Base-by-base conservation (phyloP, 2,888 invertebrate genomes). In the Bruchidius siliquastri region DNA sequence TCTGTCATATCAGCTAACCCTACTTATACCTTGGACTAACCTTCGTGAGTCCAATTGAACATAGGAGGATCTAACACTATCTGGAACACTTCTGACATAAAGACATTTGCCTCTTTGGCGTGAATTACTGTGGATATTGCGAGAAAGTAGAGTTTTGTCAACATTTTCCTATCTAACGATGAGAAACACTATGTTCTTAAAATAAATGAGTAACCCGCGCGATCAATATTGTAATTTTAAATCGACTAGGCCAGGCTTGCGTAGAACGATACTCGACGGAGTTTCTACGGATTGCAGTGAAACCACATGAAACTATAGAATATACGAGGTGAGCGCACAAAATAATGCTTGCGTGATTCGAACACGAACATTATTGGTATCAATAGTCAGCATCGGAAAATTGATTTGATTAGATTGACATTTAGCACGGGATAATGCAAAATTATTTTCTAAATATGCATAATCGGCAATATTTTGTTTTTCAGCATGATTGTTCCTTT, bases 31-130 rank as follows among this genome's bases (percentile, higher is more conserved):
- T 13, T 49, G 49, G 49, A 49, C 49, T 26, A 32, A 30, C 92
- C 91, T 88, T 91, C 90, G 80, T 90, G 90, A 13, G 92, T 94
- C 94, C 94, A 95, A 84, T 95, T 93, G 84, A 95, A 95, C 83
- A 93, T 88, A 79, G 90, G 89, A 0, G 95, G 94, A 78, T 92
- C 92, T 82, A 95, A 91, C 79, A 92, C 91, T 83, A 94, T 92
- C 66, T 93, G 90, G 86, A 94, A 95, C 83, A 95, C 91, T 88
- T 94, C 93, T 0, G 94, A 92, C 85, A 90, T 91, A 68, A 91
- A 86, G 18, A 92, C 90, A 85, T 89, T 90, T 83, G 88, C 88
- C 68, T 83, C 77, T 73, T 74, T 79, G 66, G 79, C 78, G 66
- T 71, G 68, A 68, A 71, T 74, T 21, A 76, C 66, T 49, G 49